Evolutionary conservation across 2,888 invertebrate species (phyloP).

Genomic region (Cephus rjabovi): DNA sequence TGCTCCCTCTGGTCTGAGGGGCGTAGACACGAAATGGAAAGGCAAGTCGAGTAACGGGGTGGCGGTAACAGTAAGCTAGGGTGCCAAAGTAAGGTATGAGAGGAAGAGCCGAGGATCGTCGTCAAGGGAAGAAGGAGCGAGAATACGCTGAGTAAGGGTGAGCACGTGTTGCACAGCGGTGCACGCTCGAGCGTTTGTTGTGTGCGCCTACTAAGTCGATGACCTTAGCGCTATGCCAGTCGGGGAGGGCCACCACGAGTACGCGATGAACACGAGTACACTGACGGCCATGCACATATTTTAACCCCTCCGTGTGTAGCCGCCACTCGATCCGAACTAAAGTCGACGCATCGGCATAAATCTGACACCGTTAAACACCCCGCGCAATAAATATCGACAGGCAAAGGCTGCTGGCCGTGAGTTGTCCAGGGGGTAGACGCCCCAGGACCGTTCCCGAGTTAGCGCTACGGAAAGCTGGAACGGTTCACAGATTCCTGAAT

Average conservation of each 20-base stretch:
- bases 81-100: background rate
- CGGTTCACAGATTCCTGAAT: background rate
- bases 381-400: background rate
- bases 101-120: background rate
- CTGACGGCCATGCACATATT: slow-evolving; percentile 12
- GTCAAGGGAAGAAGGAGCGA: background rate
- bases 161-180: slow-evolving; percentile 11
- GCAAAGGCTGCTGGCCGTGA: background rate
- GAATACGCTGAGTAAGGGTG: slow-evolving; percentile 13
- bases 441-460: background rate
- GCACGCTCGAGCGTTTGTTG: slow-evolving; percentile 13
- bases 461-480: background rate
- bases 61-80: background rate
- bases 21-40: background rate
- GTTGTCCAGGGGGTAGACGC: background rate
- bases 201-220: slow-evolving; percentile 21
- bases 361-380: background rate
- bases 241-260: slow-evolving; percentile 12
- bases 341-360: slow-evolving; percentile 7
- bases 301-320: background rate
- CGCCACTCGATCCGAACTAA: background rate
- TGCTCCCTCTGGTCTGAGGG: background rate
- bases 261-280: slow-evolving; percentile 12
- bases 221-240: slow-evolving; percentile 25
- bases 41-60: background rate